These are phyloP conservation scores for Maniola jurtina DNA, from an alignment of 1,140 invertebrate species.

Conservation along the genomic window DNA sequence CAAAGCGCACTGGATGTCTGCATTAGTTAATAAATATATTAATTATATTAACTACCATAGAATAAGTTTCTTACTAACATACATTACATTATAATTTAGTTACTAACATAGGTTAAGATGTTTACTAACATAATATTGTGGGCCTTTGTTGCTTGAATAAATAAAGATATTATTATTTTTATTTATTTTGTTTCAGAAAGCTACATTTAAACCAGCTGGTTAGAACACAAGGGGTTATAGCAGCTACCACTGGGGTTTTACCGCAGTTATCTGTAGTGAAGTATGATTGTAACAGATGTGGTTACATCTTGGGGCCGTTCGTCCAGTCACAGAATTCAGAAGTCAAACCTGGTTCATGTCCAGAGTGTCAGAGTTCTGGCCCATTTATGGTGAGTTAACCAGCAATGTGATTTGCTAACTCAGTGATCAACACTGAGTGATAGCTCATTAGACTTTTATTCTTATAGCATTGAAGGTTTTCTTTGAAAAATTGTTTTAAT, in stretches of 20 bases:
- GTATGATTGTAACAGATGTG: conserved; percentile 98
- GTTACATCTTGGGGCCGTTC: conserved; percentile 96
- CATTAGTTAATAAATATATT: too few species aligned
- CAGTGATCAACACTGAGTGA: too few species aligned
- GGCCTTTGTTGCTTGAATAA: too few species aligned
- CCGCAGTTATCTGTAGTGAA: conserved; percentile 97
- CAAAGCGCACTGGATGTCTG: too few species aligned
- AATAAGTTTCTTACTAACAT: too few species aligned
- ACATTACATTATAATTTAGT: too few species aligned
- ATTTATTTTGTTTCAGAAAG: conserved; percentile 84
- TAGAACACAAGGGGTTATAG: conserved; percentile 97
- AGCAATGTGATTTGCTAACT: neutral
- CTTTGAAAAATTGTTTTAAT: too few species aligned
- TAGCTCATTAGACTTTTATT: too few species aligned
- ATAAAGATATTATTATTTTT: neutral
- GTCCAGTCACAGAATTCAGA: conserved; percentile 95
- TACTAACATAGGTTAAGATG: too few species aligned
- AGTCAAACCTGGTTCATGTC: conserved; percentile 97
- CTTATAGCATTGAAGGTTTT: too few species aligned
- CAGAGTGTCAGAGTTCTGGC: conserved; percentile 97
- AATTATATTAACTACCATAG: too few species aligned
- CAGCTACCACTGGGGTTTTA: conserved; percentile 95
- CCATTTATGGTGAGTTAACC: conserved; percentile 91
- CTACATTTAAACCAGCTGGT: conserved; percentile 96
- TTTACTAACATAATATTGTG: too few species aligned